phyloP scores from a whole-genome alignment of 2,888 invertebrate species.

The Nemotelus nigrinus region DNA sequence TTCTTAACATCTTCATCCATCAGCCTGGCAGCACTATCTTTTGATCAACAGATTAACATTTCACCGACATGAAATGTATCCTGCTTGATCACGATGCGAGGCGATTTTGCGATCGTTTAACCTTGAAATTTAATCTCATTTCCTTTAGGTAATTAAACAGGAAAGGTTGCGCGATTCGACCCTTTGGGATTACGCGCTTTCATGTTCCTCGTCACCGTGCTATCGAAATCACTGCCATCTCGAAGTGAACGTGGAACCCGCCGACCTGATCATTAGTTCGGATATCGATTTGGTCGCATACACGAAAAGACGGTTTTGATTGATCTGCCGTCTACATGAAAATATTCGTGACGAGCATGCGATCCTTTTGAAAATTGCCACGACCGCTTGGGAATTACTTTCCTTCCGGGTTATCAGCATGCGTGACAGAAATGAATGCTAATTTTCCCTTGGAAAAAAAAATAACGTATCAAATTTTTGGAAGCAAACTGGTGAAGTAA shows the following conservation, averaged over 20 bases:
- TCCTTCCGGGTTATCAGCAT: too few species aligned
- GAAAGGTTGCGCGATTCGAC: constrained; percentile 39
- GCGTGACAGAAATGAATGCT: too few species aligned
- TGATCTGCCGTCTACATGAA: constrained; percentile 27
- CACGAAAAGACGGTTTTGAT: constrained; percentile 24
- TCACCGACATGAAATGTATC: constrained; percentile 34
- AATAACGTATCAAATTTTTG: too few species aligned
- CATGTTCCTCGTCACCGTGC: constrained; percentile 12
- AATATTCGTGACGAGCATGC: not conserved
- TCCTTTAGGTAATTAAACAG: constrained; percentile 41
- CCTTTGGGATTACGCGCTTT: constrained; percentile 40
- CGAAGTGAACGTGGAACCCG: not conserved
- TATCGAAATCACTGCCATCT: not conserved
- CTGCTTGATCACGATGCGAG: constrained; percentile 24
- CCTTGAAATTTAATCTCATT: constrained; percentile 41
- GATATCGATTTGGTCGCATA: constrained; percentile 25
- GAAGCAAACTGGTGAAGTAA: too few species aligned
- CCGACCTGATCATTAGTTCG: constrained; percentile 21
- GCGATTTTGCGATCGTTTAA: constrained; percentile 29
- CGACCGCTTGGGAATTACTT: too few species aligned
- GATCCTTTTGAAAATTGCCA: too few species aligned
- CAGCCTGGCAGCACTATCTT: constrained; percentile 1
- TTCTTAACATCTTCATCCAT: not conserved
- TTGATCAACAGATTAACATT: not conserved
- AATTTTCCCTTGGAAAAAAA: too few species aligned